Evolutionary conservation across 2,113 vertebrate species (phyloP), one percentile per base, ranked within the genome.

Genomic region (Epinephelus fuscoguttatus): DNA sequence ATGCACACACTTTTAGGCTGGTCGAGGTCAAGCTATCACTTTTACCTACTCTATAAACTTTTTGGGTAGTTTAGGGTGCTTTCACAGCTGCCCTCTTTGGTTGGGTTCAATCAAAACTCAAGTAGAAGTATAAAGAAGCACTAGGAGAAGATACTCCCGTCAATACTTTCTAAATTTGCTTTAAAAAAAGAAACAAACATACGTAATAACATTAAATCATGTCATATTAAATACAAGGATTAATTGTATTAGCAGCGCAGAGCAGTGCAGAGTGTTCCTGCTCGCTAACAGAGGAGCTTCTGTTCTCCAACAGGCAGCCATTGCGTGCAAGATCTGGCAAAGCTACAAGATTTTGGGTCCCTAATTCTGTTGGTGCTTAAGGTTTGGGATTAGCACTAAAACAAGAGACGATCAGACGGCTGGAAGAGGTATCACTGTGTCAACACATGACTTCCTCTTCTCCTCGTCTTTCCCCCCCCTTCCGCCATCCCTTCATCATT

Each of bases 361-460:
- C 57, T 91, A 85, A 86, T 85, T 84, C 78, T 84, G 73, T 56
- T 74, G 60, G 10, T 72, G 37, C 84, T 82, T 88, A 86, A 78
- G 62, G 17, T 71, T 53, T 68, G 33, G 78, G 91, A 91, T 93
- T 91, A 92, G 49, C 57, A 47, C 68, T 81, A 61, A 86, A 90
- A 92, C 71, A 87, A 85, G 81, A 90, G 75, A 47, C 63, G 89
- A 93, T 92, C 90, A 86, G 83, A 88, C 74, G 63, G 78, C 78
- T 75, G 80, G 67, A 75, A 68, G 70, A 77, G 79, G 59, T 74
- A 78, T 72, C 74, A 8, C 40, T 9, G 57, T 53, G 50, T 67
- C 66, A 27, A 71, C 84, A 57, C 40, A 75, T 8, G 3, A 80
- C 67, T 68, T 78, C 80, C 75, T 40, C 30, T 4, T 30, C 30